phyloP scores from a whole-genome alignment of 2,113 vertebrate genomes.

The Brachirus orientalis region DNA sequence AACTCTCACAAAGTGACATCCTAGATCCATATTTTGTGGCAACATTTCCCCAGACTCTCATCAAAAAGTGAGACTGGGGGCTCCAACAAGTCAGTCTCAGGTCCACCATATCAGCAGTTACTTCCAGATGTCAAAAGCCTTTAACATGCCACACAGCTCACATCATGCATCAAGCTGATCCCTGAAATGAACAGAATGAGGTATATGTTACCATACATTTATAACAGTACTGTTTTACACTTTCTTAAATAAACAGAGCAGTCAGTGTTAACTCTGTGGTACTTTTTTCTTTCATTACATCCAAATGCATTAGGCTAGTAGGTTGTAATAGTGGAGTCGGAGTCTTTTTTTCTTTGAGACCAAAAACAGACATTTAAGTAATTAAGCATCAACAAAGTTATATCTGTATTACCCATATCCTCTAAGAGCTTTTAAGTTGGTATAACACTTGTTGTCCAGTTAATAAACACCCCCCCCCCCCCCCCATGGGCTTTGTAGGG shows the following conservation, averaged over 20 bases:
- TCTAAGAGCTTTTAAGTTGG: no score
- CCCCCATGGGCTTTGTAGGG: no score
- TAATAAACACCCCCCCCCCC: no score
- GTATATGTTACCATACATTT: not conserved
- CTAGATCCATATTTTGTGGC: constrained; percentile 53
- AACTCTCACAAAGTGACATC: constrained; percentile 38
- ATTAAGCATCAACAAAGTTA: no score
- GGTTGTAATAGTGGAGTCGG: no score
- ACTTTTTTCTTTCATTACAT: not conserved
- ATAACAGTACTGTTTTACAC: not conserved
- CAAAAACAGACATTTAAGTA: not conserved
- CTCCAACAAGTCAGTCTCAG: constrained; percentile 26
- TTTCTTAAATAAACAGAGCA: no score
- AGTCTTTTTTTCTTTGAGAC: no score
- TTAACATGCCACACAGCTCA: constrained; percentile 21
- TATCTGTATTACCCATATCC: no score
- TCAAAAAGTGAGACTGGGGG: constrained; percentile 39
- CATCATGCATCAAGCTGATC: constrained; percentile 27
- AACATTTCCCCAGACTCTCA: constrained; percentile 59
- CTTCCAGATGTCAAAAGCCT: constrained; percentile 21
- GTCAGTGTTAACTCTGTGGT: not conserved
- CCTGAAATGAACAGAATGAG: constrained; percentile 53
- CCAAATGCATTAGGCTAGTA: not conserved
- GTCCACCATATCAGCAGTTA: constrained; percentile 52
- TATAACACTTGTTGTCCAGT: no score